These are phyloP conservation scores for Nemopilema nomurai DNA, from an alignment of 30 jellyfish, hydroid and myxozoan species.

Conservation along the genomic window DNA sequence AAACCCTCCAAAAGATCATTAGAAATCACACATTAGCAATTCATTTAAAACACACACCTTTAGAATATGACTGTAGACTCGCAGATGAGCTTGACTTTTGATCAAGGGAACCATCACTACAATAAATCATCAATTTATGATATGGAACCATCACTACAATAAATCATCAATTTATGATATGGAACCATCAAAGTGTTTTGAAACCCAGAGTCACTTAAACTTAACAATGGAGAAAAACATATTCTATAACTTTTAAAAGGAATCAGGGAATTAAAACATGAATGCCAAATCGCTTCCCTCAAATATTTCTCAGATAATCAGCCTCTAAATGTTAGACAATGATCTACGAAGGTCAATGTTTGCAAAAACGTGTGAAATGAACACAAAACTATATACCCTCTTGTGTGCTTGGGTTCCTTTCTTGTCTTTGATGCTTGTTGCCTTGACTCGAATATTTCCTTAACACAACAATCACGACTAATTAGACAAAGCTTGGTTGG, in stretches of 20 bases:
- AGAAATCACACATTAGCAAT: neutral
- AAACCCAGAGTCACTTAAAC: no score
- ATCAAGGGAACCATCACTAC: neutral
- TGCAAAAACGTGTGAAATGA: no score
- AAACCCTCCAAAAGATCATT: no score
- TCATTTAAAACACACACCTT: neutral
- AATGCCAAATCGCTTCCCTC: no score
- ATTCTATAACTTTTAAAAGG: no score
- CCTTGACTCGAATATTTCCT: constrained; percentile 71
- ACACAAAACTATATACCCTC: constrained; percentile 25
- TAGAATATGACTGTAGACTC: neutral
- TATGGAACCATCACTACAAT: no score
- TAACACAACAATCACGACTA: neutral
- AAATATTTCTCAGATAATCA: no score
- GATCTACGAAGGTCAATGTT: no score
- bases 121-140: neutral
- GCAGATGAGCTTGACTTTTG: constrained; percentile 17
- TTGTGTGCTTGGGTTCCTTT: constrained; percentile 27
- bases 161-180: no score
- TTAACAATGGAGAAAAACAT: no score
- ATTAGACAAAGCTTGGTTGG: neutral
- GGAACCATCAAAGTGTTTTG: no score
- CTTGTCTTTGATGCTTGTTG: constrained; percentile 56
- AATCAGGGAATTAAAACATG: neutral
- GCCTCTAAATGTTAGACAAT: no score